These are phyloP conservation scores for Pterocles gutturalis DNA, from an alignment of 2,113 vertebrate genomes.

Conservation along the genomic window DNA sequence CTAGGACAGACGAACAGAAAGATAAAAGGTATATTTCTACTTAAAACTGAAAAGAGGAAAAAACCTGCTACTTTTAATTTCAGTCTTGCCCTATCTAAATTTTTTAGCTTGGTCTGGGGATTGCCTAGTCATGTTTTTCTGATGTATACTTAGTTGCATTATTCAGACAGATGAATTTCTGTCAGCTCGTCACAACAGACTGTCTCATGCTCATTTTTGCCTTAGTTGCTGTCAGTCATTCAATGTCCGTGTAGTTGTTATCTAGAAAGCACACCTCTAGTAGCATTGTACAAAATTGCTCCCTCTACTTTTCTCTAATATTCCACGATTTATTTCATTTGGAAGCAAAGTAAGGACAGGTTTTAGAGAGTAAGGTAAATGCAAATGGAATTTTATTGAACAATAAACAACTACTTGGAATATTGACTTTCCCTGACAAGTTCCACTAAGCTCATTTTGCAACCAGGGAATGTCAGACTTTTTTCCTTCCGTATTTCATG, in stretches of 20 bases:
- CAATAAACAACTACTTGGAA: not conserved
- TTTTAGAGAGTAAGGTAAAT: not conserved
- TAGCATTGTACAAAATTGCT: conserved; percentile 11
- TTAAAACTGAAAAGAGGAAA: not conserved
- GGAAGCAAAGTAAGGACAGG: not conserved
- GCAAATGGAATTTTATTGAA: not conserved
- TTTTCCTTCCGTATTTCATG: not conserved
- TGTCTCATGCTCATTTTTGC: conserved; percentile 5
- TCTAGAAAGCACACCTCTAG: not conserved
- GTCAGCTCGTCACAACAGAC: not conserved
- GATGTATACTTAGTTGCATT: conserved; percentile 24
- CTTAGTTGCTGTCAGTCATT: not conserved
- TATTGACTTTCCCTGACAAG: not conserved
- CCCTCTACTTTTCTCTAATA: not conserved
- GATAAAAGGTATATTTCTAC: not conserved
- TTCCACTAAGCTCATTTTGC: not conserved
- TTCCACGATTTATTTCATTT: conserved; percentile 23
- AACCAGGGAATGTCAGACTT: conserved; percentile 6
- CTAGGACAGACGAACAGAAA: not conserved
- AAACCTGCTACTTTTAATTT: not conserved
- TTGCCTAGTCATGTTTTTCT: not conserved
- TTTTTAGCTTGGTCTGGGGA: not conserved
- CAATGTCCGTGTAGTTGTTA: not conserved
- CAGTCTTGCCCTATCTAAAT: not conserved
- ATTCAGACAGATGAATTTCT: not conserved